These are phyloP conservation scores for Eremophila alpestris DNA, from an alignment of 2,797 vertebrate genomes.

Conservation along the genomic window DNA sequence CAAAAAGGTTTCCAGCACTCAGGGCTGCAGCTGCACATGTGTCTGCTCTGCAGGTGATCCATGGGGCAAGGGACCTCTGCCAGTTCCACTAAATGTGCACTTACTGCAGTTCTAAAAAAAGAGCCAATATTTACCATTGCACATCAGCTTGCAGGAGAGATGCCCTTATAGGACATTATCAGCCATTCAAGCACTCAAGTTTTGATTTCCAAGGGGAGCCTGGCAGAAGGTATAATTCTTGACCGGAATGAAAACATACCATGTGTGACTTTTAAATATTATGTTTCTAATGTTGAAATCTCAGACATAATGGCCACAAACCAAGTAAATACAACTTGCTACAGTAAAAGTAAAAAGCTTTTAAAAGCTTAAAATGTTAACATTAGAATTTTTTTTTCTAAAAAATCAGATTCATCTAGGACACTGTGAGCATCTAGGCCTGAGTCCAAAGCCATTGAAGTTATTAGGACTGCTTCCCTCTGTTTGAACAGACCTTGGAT, in stretches of 20 bases:
- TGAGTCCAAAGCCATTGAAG: constrained; percentile 6
- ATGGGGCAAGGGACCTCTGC: background rate
- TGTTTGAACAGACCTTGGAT: constrained; percentile 25
- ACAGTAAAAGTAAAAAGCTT: constrained; percentile 7
- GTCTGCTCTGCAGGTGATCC: background rate
- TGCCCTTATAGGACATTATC: background rate
- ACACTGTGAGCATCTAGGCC: constrained; percentile 19
- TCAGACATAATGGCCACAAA: background rate
- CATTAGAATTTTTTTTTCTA: background rate
- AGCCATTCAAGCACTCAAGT: background rate
- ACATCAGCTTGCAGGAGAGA: background rate
- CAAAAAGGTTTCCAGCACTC: background rate
- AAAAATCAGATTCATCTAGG: background rate
- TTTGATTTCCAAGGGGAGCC: background rate
- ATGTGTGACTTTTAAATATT: constrained; percentile 17
- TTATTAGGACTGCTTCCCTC: background rate
- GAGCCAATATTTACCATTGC: background rate
- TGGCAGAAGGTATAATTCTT: background rate
- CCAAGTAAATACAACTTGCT: background rate
- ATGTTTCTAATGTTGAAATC: background rate
- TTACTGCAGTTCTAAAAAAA: background rate
- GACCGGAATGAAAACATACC: background rate
- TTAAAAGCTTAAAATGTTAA: constrained; percentile 53
- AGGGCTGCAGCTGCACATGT: background rate
- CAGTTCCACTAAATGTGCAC: background rate